A percentile compares a stretch with the other conserved stretches of the same genome.
Evolutionary conservation across 2,797 vertebrate genomes (phyloP).

Genomic region (Lithobates sylvaticus): DNA sequence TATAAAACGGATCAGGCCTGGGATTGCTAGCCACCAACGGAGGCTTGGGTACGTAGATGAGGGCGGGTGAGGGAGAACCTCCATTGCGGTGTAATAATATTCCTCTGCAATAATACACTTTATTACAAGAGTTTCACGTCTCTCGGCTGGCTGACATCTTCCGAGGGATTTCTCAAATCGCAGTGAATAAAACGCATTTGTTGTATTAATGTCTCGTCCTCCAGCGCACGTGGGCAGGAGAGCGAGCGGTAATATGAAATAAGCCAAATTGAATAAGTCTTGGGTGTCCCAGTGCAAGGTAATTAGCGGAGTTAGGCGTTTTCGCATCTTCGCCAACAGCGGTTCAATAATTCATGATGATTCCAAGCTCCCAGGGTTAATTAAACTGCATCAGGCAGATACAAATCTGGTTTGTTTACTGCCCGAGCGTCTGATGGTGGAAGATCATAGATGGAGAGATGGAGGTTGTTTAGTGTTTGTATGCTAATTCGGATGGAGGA

Average conservation of each 20-base stretch:
- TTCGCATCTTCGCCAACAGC: background rate
- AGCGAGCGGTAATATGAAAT: constrained; percentile 13
- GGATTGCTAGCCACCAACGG: background rate
- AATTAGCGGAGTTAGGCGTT: constrained; percentile 15
- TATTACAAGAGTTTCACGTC: constrained; percentile 20
- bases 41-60: constrained; percentile 14
- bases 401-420: constrained; percentile 24
- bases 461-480: no score
- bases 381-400: constrained; percentile 13
- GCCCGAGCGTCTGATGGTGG: background rate
- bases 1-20: background rate
- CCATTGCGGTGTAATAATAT: constrained; percentile 12
- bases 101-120: constrained; percentile 5
- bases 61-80: constrained; percentile 10
- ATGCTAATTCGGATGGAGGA: no score
- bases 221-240: background rate
- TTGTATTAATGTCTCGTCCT: constrained; percentile 11
- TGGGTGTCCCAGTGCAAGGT: constrained; percentile 4
- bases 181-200: constrained; percentile 16
- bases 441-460: no score
- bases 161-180: constrained; percentile 3
- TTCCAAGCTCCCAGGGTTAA: constrained; percentile 21
- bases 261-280: constrained; percentile 33
- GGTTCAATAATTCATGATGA: constrained; percentile 47
- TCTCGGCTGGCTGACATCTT: background rate